These are phyloP conservation scores for Climacteris rufus DNA, from an alignment of 2,113 vertebrate species.

Conservation along the genomic window DNA sequence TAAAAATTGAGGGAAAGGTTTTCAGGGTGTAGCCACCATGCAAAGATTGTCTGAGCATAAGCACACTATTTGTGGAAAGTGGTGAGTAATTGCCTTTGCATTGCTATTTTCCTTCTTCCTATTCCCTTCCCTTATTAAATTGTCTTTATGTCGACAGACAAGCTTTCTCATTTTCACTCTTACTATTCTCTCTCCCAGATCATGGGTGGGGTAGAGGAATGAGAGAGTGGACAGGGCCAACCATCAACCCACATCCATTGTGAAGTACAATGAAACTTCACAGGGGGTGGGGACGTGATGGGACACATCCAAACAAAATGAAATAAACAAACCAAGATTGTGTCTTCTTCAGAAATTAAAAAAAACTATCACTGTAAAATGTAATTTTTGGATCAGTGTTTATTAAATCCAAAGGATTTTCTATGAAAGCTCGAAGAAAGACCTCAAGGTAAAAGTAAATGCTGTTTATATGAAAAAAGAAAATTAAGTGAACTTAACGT, in stretches of 20 bases:
- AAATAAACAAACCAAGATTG: background rate
- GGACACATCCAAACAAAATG: background rate
- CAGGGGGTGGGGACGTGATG: rapidly evolving
- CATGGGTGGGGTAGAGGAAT: background rate
- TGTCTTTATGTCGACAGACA: background rate
- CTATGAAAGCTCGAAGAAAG: background rate
- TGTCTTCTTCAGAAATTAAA: background rate
- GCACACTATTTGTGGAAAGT: background rate
- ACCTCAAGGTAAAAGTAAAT: background rate
- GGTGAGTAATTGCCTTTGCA: background rate
- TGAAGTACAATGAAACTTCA: background rate
- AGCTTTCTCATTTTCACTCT: background rate
- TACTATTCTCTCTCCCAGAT: background rate
- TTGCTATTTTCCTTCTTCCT: background rate
- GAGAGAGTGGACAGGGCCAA: rapidly evolving
- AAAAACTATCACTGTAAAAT: background rate
- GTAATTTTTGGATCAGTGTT: background rate
- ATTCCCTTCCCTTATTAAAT: background rate
- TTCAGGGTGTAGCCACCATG: background rate
- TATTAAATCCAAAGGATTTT: background rate
- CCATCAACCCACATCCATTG: background rate
- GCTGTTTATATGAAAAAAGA: background rate
- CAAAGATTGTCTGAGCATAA: background rate
- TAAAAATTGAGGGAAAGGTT: background rate
- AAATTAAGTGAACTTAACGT: background rate